Percentiles rank a stretch among this genome's conserved stretches.
These are phyloP conservation scores for Aphis craccivora DNA, from an alignment of 1,140 invertebrate genomes.

Conservation along the genomic window DNA sequence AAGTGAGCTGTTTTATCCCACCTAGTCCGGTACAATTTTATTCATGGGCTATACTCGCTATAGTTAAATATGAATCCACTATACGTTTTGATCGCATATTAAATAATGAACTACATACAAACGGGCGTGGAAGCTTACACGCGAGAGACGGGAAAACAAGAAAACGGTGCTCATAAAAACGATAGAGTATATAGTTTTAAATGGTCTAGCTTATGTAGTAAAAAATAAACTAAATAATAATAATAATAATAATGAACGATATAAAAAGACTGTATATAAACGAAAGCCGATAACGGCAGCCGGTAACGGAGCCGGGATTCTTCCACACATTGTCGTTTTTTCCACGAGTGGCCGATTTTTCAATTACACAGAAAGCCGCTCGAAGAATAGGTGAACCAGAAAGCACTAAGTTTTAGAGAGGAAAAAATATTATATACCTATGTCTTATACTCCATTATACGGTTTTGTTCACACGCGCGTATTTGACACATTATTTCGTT, in stretches of 20 bases:
- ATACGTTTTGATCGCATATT: not conserved
- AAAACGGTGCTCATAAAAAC: not conserved
- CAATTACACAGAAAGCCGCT: constrained; percentile 11
- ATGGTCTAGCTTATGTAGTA: not conserved
- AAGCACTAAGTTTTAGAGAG: not conserved
- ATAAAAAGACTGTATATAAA: not conserved
- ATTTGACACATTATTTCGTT: not conserved
- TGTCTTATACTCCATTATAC: not conserved
- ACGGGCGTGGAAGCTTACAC: not conserved
- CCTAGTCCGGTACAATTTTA: not conserved
- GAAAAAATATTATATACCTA: not conserved
- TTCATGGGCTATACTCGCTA: not conserved
- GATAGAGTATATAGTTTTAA: not conserved
- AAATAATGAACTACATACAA: not conserved
- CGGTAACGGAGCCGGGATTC: not conserved
- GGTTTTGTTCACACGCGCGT: not conserved
- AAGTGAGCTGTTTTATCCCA: not conserved
- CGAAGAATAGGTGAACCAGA: not conserved
- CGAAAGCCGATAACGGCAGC: not conserved
- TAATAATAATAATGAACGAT: not conserved
- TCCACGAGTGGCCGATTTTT: constrained; percentile 9
- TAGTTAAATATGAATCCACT: not conserved
- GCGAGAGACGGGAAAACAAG: not conserved
- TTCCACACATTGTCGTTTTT: not conserved
- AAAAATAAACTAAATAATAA: not conserved